Evolutionary conservation across 2,113 vertebrate species (phyloP).

Genomic region (Gasterosteus aculeatus): DNA sequence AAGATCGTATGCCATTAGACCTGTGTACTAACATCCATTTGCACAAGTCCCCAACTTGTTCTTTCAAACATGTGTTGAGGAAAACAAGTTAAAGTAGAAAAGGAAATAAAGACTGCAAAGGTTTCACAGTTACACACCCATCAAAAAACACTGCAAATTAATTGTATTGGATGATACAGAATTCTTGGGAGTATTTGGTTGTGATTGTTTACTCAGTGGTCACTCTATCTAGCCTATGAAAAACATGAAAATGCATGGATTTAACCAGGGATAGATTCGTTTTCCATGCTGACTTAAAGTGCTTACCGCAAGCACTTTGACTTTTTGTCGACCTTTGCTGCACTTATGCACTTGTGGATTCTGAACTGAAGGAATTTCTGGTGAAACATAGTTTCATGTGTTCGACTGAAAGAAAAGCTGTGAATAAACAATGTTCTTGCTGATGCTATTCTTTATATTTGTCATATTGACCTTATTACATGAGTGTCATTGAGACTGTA

Average conservation of each 20-base stretch:
- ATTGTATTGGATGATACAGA: background rate
- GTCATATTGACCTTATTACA: too few relatives aligned
- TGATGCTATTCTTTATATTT: too few relatives aligned
- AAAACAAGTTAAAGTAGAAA: background rate
- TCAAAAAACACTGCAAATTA: background rate
- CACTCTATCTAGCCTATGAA: background rate
- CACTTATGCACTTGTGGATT: too few relatives aligned
- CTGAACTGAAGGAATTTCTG: too few relatives aligned
- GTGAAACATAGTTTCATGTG: too few relatives aligned
- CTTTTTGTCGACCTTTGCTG: too few relatives aligned
- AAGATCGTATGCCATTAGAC: background rate
- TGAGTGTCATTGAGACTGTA: too few relatives aligned
- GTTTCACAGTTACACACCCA: background rate
- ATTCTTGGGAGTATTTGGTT: background rate
- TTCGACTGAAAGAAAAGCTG: too few relatives aligned
- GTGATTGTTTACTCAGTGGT: background rate
- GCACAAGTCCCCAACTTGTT: background rate
- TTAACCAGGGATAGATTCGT: background rate
- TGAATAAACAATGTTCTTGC: too few relatives aligned
- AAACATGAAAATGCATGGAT: background rate
- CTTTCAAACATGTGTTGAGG: background rate
- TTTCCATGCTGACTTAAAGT: too few relatives aligned
- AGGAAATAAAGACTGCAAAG: background rate
- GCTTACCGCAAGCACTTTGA: too few relatives aligned
- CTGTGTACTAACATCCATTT: background rate